A percentile compares a stretch with the other conserved stretches of the same genome.
These are phyloP conservation scores for Eurosta solidaginis DNA, from an alignment of 1,140 invertebrate genomes.

Conservation along the genomic window DNA sequence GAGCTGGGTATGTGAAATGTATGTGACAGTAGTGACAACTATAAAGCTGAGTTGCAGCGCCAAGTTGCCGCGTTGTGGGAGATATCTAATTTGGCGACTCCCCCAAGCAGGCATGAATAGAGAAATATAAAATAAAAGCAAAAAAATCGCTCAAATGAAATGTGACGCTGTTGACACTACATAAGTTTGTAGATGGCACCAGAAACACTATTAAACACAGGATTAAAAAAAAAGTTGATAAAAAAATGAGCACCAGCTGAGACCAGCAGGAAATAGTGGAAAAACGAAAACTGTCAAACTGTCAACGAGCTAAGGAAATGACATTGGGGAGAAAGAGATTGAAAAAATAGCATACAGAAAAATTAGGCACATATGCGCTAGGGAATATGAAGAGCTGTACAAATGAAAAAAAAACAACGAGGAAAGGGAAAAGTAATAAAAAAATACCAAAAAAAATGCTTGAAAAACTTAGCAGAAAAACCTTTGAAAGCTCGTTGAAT, in stretches of 20 bases:
- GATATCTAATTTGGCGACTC: neutral
- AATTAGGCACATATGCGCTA: neutral
- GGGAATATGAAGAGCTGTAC: neutral
- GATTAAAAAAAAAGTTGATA: neutral
- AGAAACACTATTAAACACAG: neutral
- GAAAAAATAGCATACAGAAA: neutral
- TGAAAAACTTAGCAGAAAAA: too few species aligned
- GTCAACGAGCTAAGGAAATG: slow-evolving; percentile 7
- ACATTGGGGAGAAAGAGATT: neutral
- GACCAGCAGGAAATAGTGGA: slow-evolving; percentile 26
- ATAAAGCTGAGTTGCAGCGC: neutral
- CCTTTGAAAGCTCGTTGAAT: too few species aligned
- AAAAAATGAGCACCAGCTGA: neutral
- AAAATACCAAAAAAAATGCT: neutral
- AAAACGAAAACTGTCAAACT: slow-evolving; percentile 9
- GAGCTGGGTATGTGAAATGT: neutral
- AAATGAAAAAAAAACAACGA: neutral
- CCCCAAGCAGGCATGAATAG: neutral
- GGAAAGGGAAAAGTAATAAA: neutral
- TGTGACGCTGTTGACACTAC: slow-evolving; percentile 6
- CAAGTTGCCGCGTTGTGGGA: neutral
- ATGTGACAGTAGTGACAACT: neutral
- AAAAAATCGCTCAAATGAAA: neutral
- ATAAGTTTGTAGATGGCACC: neutral
- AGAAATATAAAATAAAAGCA: neutral